Percentiles rank a stretch among this genome's conserved stretches.
Evolutionary conservation across 2,113 vertebrate species (phyloP).

Genomic region (Deroptyus accipitrinus): DNA sequence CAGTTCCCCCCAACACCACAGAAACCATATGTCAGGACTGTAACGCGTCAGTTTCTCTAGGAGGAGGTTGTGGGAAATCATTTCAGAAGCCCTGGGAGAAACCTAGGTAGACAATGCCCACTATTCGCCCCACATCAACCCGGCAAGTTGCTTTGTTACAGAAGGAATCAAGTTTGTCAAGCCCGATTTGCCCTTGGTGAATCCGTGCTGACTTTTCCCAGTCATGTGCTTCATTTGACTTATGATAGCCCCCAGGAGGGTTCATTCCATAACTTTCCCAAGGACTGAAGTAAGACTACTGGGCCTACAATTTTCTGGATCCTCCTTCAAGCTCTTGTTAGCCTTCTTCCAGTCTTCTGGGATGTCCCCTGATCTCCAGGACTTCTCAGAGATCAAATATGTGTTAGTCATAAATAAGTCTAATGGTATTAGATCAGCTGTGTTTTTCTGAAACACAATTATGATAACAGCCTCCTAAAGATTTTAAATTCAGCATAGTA

Average conservation of each 20-base stretch:
- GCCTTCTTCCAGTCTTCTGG: background rate
- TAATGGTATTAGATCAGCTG: background rate
- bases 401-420: background rate
- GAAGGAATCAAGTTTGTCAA: background rate
- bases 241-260: background rate
- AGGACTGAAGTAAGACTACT: background rate
- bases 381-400: background rate
- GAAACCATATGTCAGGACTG: background rate
- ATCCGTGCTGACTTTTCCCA: background rate
- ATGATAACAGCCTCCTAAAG: background rate
- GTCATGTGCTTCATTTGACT: background rate
- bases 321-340: background rate
- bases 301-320: background rate
- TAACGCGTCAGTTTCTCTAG: background rate
- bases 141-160: background rate
- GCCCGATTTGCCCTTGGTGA: background rate
- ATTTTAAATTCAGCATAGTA: background rate
- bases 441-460: background rate
- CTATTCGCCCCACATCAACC: background rate
- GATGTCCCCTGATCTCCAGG: background rate
- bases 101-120: background rate
- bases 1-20: background rate
- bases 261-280: background rate
- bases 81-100: background rate
- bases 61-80: background rate